These are phyloP conservation scores for Pinctada fucata DNA, from an alignment of 2,888 invertebrate genomes.

Conservation along the genomic window DNA sequence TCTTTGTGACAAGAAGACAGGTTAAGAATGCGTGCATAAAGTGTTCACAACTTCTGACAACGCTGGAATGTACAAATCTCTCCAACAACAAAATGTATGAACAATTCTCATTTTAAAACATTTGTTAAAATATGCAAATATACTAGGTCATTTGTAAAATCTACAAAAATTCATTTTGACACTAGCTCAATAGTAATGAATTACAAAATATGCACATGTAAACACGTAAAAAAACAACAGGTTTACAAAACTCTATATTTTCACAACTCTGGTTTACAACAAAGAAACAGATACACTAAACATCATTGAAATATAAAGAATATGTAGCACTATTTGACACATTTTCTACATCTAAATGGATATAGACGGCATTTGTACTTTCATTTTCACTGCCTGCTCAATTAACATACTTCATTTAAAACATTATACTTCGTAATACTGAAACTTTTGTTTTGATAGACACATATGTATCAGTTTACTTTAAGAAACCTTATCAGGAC, in stretches of 20 bases:
- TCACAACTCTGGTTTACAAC: conserved; percentile 1
- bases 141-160: neutral
- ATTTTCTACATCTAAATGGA: conserved; percentile 5
- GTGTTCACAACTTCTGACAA: neutral
- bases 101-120: neutral
- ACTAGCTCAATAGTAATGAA: conserved; percentile 3
- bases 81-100: neutral
- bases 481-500: too few relatives aligned
- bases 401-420: too few relatives aligned
- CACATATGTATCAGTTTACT: too few relatives aligned
- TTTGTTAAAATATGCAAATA: neutral
- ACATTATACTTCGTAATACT: too few relatives aligned
- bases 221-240: conserved; percentile 2
- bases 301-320: conserved; percentile 14
- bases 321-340: conserved; percentile 15
- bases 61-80: neutral
- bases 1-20: neutral
- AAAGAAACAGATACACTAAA: neutral
- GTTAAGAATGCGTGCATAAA: neutral
- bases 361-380: neutral
- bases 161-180: conserved; percentile 12
- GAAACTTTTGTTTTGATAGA: too few relatives aligned
- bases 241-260: neutral
- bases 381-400: too few relatives aligned
- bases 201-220: conserved; percentile 15